Conservation (phyloP, 2,797 vertebrate genomes). For the Steatocranus sp. region DNA sequence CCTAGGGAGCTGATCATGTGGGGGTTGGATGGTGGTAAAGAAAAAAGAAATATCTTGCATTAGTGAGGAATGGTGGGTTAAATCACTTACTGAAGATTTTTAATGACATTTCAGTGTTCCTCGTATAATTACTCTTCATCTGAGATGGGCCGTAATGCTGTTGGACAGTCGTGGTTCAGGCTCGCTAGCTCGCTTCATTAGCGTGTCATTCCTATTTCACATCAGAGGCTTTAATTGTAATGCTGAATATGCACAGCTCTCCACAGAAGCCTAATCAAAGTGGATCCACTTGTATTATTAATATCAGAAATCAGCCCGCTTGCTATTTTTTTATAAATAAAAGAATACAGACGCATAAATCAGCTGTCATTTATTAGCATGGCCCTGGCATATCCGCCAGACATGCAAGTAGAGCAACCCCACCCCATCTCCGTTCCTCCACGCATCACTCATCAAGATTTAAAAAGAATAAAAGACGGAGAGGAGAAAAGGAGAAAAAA, state of each 20-base stretch:
- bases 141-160: slow-evolving; percentile 99
- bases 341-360: slow-evolving; percentile 99
- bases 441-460: slow-evolving; percentile 96
- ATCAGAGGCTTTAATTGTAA: slow-evolving; percentile 99
- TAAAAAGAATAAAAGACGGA: slow-evolving; percentile 77
- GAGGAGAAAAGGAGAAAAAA: slow-evolving; percentile 17
- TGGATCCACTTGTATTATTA: slow-evolving; percentile 99
- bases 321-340: slow-evolving; percentile 99
- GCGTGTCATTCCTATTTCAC: slow-evolving; percentile 99
- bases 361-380: slow-evolving; percentile 99
- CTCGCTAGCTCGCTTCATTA: slow-evolving; percentile 99
- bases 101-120: slow-evolving; percentile 99
- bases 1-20: slow-evolving; percentile 38
- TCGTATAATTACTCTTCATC: slow-evolving; percentile 99
- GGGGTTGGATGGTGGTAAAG: slow-evolving; percentile 19
- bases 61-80: slow-evolving; percentile 96
- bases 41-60: slow-evolving; percentile 75
- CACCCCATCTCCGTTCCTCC: slow-evolving; percentile 79
- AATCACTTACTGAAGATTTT: slow-evolving; percentile 99
- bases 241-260: slow-evolving; percentile 99
- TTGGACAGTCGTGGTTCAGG: slow-evolving; percentile 99
- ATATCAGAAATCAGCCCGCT: slow-evolving; percentile 99
- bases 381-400: slow-evolving; percentile 97
- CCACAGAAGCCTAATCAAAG: slow-evolving; percentile 99
- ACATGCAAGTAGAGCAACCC: slow-evolving; percentile 83